A percentile compares a stretch with the other conserved stretches of the same genome.
Conservation (phyloP, 2,888 invertebrate species). For the Phalera bucephala region DNA sequence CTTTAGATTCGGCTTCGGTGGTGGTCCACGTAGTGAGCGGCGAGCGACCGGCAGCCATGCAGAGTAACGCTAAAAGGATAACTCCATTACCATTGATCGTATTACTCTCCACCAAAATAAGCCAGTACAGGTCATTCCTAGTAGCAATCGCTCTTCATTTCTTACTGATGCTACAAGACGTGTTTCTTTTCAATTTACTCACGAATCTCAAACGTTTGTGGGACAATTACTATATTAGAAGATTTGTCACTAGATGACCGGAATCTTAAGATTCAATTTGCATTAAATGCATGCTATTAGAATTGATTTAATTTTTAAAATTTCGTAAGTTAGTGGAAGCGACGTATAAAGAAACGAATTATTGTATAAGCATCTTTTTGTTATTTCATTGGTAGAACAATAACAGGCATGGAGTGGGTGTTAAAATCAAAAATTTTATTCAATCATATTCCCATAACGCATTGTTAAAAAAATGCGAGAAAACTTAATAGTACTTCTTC, state of each 20-base stretch:
- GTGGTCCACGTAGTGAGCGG: constrained; percentile 93
- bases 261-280: constrained; percentile 29
- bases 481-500: no score
- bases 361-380: constrained; percentile 35
- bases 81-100: constrained; percentile 40
- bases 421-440: no score
- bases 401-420: no score
- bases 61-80: constrained; percentile 57
- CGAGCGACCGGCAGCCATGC: constrained; percentile 86
- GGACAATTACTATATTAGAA: constrained; percentile 40
- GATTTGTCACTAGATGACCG: constrained; percentile 64
- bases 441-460: no score
- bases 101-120: constrained; percentile 37
- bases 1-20: constrained; percentile 89
- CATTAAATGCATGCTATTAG: constrained; percentile 41
- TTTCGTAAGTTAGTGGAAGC: constrained; percentile 34
- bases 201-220: constrained; percentile 30
- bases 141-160: constrained; percentile 26
- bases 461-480: no score
- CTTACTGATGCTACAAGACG: constrained; percentile 31
- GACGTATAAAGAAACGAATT: constrained; percentile 68
- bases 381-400: no score
- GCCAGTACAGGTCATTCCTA: constrained; percentile 35
- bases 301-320: constrained; percentile 26
- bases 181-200: constrained; percentile 27